Evolutionary conservation across 2,113 vertebrate genomes (phyloP).

Genomic region (Hirundichthys speculiger): DNA sequence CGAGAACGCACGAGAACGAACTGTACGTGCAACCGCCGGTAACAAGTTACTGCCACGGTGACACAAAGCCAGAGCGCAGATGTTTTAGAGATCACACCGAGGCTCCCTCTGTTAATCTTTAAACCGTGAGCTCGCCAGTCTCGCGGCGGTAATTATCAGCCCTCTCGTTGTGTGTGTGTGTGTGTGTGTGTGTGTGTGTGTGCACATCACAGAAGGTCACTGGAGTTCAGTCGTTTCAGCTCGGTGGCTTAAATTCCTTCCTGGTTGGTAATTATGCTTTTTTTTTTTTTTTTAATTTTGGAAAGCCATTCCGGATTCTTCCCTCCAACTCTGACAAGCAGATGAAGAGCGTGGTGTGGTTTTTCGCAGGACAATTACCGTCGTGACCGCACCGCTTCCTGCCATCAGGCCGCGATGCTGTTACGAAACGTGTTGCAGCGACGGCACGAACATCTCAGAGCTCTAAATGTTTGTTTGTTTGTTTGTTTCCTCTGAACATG

Average conservation of each 20-base stretch:
- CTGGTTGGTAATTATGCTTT: constrained; percentile 53
- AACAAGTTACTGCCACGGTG: constrained; percentile 16
- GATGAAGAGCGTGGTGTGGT: constrained; percentile 10
- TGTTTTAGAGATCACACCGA: constrained; percentile 22
- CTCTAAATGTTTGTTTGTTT: constrained; percentile 3
- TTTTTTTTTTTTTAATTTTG: too few species aligned
- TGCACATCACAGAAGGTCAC: constrained; percentile 40
- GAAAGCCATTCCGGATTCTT: constrained; percentile 43
- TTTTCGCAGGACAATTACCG: constrained; percentile 15
- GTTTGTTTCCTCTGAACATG: too few species aligned
- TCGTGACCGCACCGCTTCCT: constrained; percentile 42
- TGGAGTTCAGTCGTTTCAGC: constrained; percentile 41
- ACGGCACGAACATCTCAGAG: background rate
- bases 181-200: too few species aligned
- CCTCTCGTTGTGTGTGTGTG: background rate
- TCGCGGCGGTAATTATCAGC: constrained; percentile 4
- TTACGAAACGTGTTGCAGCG: background rate
- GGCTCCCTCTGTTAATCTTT: too few species aligned
- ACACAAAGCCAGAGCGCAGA: constrained; percentile 21
- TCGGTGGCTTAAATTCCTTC: constrained; percentile 47
- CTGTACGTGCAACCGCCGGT: constrained; percentile 33
- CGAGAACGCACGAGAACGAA: background rate
- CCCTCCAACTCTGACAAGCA: constrained; percentile 36
- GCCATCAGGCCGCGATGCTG: constrained; percentile 15
- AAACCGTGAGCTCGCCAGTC: background rate